Evolutionary conservation across 2,113 vertebrate genomes (phyloP), one percentile per base, ranked within the genome.

Genomic region (Odocoileus hemionus): DNA sequence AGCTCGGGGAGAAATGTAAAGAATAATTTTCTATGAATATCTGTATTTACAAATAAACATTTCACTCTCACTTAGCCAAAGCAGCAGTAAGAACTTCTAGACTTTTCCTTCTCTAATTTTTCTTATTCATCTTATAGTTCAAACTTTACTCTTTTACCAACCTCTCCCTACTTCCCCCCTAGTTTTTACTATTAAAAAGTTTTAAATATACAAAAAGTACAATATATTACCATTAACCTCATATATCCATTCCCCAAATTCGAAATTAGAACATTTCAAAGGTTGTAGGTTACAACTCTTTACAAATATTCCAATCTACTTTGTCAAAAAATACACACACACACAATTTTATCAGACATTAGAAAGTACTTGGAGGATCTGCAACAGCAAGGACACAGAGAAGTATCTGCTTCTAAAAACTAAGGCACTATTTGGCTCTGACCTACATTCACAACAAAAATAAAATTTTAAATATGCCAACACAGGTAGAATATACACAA

Each of bases 1-100:
- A 96, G 26, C 47, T 86, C n/a, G 89, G 43, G 13, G 86, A 96
- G 89, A 70, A 84, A 0, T 61, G 7, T 70, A 60, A 82, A 93
- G 3, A 21, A 91, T 43, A n/a, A 21, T 43, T 78, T 78, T 47
- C 58, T 17, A 64, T 1, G 8, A 91, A 58, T 83, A 88, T 11
- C 19, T 84, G 3, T 25, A 92, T 78, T 86, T 89, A 58, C 30
- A 90, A 96, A 94, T 93, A 85, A 91, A 83, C 43, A 95, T 26
- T 86, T 50, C 5, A 33, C 83, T 86, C 87, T 97, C 70, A 94
- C 33, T 95, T 13, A 94, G 30, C 7, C 33, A 47, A 92, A 79
- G 39, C 12, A 94, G 21, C 90, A 17, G 50, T 88, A 16, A 93
- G 52, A 95, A 89, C 16, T 89, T 93, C 1, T 28, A 54, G 43